phyloP scores from a whole-genome alignment of 2,888 invertebrate genomes.

The Rhaphigaster nebulosa region DNA sequence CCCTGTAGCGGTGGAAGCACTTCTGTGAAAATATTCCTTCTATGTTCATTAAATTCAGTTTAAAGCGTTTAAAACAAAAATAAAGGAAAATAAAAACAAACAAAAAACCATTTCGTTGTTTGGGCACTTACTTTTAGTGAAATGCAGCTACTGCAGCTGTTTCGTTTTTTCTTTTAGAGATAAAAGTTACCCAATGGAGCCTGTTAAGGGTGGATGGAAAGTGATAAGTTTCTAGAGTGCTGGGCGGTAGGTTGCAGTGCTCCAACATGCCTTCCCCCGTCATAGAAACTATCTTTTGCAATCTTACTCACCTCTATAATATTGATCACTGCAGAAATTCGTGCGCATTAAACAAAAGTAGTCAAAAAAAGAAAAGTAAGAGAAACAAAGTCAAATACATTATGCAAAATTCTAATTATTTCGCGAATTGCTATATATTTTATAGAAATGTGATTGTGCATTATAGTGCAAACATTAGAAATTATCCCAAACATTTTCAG shows the following conservation, averaged over 20 bases:
- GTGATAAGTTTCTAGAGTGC: background rate
- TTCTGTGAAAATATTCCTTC: background rate
- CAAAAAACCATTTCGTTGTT: conserved; percentile 19
- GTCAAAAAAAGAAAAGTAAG: conserved; percentile 45
- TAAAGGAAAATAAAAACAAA: background rate
- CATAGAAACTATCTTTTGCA: conserved; percentile 40
- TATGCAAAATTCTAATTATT: conserved; percentile 49
- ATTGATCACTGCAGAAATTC: conserved; percentile 52
- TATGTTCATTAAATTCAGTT: background rate
- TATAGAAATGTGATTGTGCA: conserved; percentile 56
- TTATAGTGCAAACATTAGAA: conserved; percentile 49
- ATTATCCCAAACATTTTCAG: conserved; percentile 52
- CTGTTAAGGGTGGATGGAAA: background rate
- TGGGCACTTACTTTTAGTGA: conserved; percentile 12
- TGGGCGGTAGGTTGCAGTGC: background rate
- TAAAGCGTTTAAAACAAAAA: background rate
- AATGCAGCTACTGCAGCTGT: background rate
- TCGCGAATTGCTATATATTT: conserved; percentile 38
- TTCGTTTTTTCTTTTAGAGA: background rate
- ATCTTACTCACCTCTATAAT: conserved; percentile 56
- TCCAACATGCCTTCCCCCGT: background rate
- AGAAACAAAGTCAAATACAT: conserved; percentile 26
- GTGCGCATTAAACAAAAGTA: conserved; percentile 48
- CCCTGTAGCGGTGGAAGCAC: conserved; percentile 36
- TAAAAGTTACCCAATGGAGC: background rate